Evolutionary conservation across 2,797 vertebrate species (phyloP).

Genomic region (Lepilemur ruficaudatus): DNA sequence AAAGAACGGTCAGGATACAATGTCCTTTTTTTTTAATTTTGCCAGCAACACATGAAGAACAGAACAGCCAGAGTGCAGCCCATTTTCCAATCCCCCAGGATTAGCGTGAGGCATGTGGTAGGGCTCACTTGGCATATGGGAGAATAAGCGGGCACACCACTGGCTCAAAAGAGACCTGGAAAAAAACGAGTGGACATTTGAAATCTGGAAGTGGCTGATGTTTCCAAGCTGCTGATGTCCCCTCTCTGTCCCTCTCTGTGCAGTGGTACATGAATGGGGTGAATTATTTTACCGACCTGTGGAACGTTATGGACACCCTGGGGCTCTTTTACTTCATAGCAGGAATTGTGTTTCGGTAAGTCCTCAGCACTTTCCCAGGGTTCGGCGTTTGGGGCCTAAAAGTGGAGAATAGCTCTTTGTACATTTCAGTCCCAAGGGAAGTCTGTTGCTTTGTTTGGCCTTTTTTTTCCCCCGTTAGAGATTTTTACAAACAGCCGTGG

Average conservation of each 20-base stretch:
- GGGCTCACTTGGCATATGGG: not conserved
- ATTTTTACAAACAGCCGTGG: rapidly evolving
- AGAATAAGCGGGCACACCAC: not conserved
- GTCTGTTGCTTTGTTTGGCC: not conserved
- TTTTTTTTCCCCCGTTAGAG: not conserved
- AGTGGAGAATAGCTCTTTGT: not conserved
- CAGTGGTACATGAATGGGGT: constrained; percentile 88
- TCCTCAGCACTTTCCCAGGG: rapidly evolving
- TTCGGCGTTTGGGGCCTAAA: not conserved
- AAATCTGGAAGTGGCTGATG: not conserved
- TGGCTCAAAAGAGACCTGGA: not conserved
- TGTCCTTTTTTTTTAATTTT: not conserved
- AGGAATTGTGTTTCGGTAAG: constrained; percentile 87
- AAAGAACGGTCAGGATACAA: not conserved
- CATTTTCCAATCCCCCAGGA: rapidly evolving
- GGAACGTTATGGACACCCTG: constrained; percentile 88
- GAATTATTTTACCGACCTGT: constrained; percentile 86
- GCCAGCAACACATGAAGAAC: not conserved
- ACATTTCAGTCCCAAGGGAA: not conserved
- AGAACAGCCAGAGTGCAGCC: not conserved
- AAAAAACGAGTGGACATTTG: rapidly evolving
- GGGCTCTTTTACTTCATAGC: constrained; percentile 88
- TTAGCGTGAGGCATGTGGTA: rapidly evolving
- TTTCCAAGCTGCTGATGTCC: not conserved
- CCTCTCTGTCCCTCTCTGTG: not conserved